phyloP scores from a whole-genome alignment of 2,113 vertebrate genomes.

The Macquaria australasica region DNA sequence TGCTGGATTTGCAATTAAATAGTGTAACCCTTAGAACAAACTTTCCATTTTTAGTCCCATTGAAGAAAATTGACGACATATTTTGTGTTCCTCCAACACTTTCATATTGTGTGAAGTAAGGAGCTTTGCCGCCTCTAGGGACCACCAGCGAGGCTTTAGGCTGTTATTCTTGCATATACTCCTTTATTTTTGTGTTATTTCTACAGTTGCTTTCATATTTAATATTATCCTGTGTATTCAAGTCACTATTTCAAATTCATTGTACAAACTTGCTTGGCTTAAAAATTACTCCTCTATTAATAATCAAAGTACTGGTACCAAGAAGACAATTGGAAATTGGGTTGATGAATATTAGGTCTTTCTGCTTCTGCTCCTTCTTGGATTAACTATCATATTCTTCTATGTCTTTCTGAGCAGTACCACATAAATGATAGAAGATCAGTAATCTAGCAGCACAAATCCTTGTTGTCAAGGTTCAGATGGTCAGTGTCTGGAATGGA shows the following conservation, averaged over 20 bases:
- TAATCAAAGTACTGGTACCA: too few species aligned
- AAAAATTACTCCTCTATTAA: too few species aligned
- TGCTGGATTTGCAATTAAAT: background rate
- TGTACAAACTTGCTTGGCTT: background rate
- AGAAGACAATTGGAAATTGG: background rate
- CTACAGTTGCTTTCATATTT: background rate
- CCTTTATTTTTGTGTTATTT: background rate
- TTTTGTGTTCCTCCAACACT: background rate
- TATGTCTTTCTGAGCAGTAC: background rate
- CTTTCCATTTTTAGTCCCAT: background rate
- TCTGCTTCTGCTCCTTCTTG: background rate
- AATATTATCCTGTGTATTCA: background rate
- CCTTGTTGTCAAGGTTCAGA: constrained; percentile 43
- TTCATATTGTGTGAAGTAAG: background rate
- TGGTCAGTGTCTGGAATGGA: constrained; percentile 47
- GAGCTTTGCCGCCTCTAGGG: background rate
- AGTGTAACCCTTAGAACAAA: background rate
- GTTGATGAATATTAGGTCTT: background rate
- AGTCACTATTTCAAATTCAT: background rate
- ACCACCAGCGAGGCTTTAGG: background rate
- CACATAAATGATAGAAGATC: constrained; percentile 3
- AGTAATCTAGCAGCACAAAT: constrained; percentile 11
- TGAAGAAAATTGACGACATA: background rate
- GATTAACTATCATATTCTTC: constrained; percentile 23
- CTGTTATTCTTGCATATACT: background rate